Percentiles rank a stretch among this genome's conserved stretches.
These are phyloP conservation scores for Galerucella nymphaeae DNA, from an alignment of 2,888 invertebrate genomes.

Conservation along the genomic window DNA sequence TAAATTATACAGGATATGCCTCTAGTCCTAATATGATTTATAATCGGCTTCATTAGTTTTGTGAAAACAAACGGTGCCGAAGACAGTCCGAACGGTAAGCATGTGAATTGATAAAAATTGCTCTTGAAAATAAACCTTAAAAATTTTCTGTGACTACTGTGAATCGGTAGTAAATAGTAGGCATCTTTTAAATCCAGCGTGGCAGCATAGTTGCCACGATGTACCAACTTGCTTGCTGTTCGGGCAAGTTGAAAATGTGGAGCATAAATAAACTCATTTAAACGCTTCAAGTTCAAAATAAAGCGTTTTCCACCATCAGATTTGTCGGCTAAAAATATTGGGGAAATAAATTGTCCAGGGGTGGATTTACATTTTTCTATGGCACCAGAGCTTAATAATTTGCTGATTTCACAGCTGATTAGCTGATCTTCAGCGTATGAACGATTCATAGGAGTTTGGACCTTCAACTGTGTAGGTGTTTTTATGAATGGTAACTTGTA, in stretches of 20 bases:
- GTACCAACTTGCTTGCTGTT: conserved; percentile 45
- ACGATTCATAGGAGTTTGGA: too few species aligned
- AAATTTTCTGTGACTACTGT: conserved; percentile 45
- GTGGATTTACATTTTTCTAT: conserved; percentile 22
- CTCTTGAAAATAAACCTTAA: conserved; percentile 46
- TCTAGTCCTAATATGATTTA: conserved; percentile 33
- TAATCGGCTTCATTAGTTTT: conserved; percentile 49
- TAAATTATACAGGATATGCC: conserved; percentile 42
- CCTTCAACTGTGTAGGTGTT: too few species aligned
- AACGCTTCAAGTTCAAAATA: conserved; percentile 48
- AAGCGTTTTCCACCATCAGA: conserved; percentile 41
- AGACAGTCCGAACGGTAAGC: conserved; percentile 48
- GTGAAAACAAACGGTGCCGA: conserved; percentile 50
- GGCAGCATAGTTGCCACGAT: conserved; percentile 31
- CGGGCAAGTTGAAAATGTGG: conserved; percentile 51
- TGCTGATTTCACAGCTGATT: too few species aligned
- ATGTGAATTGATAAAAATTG: conserved; percentile 47
- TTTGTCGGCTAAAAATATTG: conserved; percentile 46
- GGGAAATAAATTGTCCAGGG: conserved; percentile 43
- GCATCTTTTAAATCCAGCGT: conserved; percentile 45
- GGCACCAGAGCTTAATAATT: too few species aligned
- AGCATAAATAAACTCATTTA: conserved; percentile 44
- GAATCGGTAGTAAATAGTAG: conserved; percentile 48
- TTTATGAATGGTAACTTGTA: too few species aligned
- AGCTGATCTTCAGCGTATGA: too few species aligned